Conservation (phyloP, 1,140 invertebrate species). For the Scaptomyza hsui region DNA sequence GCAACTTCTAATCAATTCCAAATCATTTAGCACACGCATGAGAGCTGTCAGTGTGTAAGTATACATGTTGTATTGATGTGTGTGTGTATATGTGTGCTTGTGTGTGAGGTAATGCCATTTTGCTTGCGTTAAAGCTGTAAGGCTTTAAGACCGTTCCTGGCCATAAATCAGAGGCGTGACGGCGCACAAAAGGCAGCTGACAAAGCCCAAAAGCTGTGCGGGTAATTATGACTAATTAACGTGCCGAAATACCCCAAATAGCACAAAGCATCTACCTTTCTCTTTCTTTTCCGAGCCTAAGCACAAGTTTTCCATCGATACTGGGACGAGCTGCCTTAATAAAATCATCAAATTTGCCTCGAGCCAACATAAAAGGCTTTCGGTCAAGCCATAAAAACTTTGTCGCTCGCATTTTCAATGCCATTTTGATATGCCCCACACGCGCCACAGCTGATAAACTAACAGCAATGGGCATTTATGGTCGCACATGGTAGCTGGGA, state of each 20-base stretch:
- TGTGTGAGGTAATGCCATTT: conserved; percentile 46
- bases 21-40: conserved; percentile 80
- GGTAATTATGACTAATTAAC: conserved; percentile 81
- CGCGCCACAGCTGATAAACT: conserved; percentile 37
- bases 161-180: conserved; percentile 78
- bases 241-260: conserved; percentile 40
- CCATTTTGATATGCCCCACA: conserved; percentile 48
- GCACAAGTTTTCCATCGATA: conserved; percentile 40
- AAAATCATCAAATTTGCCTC: conserved; percentile 79
- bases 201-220: conserved; percentile 75
- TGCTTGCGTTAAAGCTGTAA: conserved; percentile 67
- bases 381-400: conserved; percentile 51
- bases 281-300: neutral
- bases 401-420: conserved; percentile 43
- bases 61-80: neutral
- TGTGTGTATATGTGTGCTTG: conserved; percentile 8
- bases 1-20: conserved; percentile 76
- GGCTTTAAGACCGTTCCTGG: conserved; percentile 64
- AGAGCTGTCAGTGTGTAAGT: conserved; percentile 56
- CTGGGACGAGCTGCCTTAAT: conserved; percentile 59
- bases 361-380: conserved; percentile 65
- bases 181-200: conserved; percentile 75
- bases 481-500: conserved; percentile 53
- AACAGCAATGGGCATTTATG: conserved; percentile 55
- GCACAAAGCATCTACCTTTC: neutral